Base-by-base conservation (phyloP, 1,140 invertebrate species). In the Drosophila triauraria region DNA sequence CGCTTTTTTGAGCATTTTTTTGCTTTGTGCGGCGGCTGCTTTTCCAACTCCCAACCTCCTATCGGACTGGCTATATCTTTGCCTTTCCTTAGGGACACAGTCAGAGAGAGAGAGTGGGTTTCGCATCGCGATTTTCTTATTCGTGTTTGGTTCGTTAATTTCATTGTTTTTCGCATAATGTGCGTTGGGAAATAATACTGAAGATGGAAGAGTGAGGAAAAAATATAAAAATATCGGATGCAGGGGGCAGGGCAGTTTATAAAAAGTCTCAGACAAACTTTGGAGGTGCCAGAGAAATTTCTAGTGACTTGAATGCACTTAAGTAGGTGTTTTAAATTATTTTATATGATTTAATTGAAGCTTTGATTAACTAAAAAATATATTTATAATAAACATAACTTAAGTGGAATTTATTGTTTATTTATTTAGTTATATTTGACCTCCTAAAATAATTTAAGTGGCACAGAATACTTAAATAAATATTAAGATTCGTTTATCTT, bases 61-160 rank as follows among this genome's bases (percentile, higher is more conserved):
- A 27, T 35, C 51, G 35, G 38, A 64, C 51, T 50, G 42, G 43
- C 48, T 63, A 53, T 74, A 72, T 71, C 50, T 83, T 17, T 64
- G 47, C 27, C 65, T 50, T 78, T 53, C 65, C 42, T 25, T 20
- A 48, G 44, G 59, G 44, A 68, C 47, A 20, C 3, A 42, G 3
- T 12, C 9, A 2, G 46, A 10, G 2, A 2, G 17, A 17, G 23
- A 42, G n/a, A n/a, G 40, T n/a, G 50, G 48, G 35, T 57, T 70
- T 71, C 54, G 69, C 58, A 48, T 72, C 58, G 70, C 83, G 67
- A 87, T 82, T 79, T 79, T 83, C 80, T 77, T 80, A 69, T 78
- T 88, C 77, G 84, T 78, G 74, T 88, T 83, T 83, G 84, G 84
- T 88, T 88, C 80, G 84, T 88, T 88, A 88, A 88, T 88, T 88